A percentile compares a stretch with the other conserved stretches of the same genome.
These are phyloP conservation scores for Oreochromis mossambicus DNA, from an alignment of 2,797 vertebrate species.

Conservation along the genomic window DNA sequence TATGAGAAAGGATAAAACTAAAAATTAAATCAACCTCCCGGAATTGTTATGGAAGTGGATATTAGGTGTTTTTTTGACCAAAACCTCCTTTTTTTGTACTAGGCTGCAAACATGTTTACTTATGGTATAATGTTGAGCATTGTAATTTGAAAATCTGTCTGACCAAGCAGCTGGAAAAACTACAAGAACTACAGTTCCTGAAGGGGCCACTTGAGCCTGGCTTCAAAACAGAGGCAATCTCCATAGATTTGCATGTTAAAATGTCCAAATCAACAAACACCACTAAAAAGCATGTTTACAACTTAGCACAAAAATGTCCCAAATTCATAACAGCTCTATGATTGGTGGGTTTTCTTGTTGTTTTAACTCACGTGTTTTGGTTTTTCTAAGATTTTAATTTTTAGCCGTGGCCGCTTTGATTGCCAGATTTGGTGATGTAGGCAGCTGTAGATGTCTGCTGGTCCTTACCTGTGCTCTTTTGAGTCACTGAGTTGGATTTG, in stretches of 20 bases:
- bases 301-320: not conserved
- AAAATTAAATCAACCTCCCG: not conserved
- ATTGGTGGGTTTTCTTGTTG: not conserved
- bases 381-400: not conserved
- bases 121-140: not conserved
- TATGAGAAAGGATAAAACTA: not conserved
- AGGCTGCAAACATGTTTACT: not conserved
- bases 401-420: not conserved
- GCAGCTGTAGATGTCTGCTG: not conserved
- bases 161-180: not conserved
- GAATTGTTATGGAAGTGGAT: not conserved
- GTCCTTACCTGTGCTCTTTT: not conserved
- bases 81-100: not conserved
- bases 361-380: not conserved
- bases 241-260: not conserved
- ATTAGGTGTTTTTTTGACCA: not conserved
- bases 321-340: not conserved
- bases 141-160: not conserved
- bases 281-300: not conserved
- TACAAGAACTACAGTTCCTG: not conserved
- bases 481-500: not conserved
- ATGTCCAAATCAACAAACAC: not conserved
- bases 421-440: not conserved
- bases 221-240: not conserved
- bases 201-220: not conserved